These are phyloP conservation scores for Paraplagusia blochii DNA, from an alignment of 2,113 vertebrate genomes.

Conservation along the genomic window DNA sequence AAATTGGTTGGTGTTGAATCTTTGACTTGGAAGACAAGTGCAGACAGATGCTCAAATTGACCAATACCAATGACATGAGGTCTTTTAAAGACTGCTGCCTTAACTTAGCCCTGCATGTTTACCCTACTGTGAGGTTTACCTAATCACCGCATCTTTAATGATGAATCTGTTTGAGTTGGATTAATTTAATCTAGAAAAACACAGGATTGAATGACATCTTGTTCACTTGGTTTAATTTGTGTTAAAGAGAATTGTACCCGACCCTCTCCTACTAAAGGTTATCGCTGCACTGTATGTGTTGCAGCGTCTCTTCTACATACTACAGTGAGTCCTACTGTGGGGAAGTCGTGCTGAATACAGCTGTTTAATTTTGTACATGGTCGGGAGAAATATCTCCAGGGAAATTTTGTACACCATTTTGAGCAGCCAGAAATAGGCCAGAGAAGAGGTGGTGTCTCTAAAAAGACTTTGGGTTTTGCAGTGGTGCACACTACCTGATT, in stretches of 20 bases:
- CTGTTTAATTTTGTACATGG: slow-evolving; percentile 55
- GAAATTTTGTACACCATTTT: slow-evolving; percentile 54
- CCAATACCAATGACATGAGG: too few species aligned
- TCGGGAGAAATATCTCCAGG: slow-evolving; percentile 50
- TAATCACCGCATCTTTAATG: too few species aligned
- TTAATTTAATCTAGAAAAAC: slow-evolving; percentile 30
- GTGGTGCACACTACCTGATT: not conserved
- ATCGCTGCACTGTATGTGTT: slow-evolving; percentile 28
- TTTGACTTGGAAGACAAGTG: too few species aligned
- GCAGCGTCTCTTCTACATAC: slow-evolving; percentile 33
- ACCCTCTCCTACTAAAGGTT: slow-evolving; percentile 13
- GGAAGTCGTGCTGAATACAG: slow-evolving; percentile 34
- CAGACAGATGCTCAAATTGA: too few species aligned
- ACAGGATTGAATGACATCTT: slow-evolving; percentile 36
- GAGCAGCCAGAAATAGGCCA: slow-evolving; percentile 59
- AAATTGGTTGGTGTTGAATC: too few species aligned
- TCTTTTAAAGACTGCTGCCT: too few species aligned
- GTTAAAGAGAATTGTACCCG: slow-evolving; percentile 37
- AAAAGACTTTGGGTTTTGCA: slow-evolving; percentile 12
- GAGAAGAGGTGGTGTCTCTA: slow-evolving; percentile 16
- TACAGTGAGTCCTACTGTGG: slow-evolving; percentile 25
- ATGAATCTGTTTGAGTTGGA: slow-evolving; percentile 24
- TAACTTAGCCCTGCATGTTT: too few species aligned
- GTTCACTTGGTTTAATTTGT: slow-evolving; percentile 36
- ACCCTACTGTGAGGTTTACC: too few species aligned